phyloP scores from a whole-genome alignment of 2,888 invertebrate species.

The Nebria brevicollis region DNA sequence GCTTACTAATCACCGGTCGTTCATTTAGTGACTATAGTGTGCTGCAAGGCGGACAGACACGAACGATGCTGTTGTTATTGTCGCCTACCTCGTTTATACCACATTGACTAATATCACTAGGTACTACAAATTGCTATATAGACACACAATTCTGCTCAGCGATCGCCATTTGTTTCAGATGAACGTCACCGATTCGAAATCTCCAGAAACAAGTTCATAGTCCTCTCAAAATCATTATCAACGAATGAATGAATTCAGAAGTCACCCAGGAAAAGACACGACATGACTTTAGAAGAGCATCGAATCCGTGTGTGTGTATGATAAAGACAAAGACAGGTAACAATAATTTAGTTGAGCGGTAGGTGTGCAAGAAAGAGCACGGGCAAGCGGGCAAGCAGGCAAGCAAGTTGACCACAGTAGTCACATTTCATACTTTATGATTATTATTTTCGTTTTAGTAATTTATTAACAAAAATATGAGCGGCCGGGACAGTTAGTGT shows the following conservation, averaged over 20 bases:
- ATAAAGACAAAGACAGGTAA: not conserved
- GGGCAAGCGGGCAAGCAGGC: too few species aligned
- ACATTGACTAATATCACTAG: not conserved
- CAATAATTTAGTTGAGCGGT: too few species aligned
- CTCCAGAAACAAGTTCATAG: too few species aligned
- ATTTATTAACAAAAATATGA: constrained; percentile 65
- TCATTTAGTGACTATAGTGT: constrained; percentile 7
- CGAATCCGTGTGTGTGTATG: constrained; percentile 17
- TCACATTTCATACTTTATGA: constrained; percentile 63
- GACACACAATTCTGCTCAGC: not conserved
- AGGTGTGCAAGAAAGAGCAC: too few species aligned
- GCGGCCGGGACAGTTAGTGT: constrained; percentile 61
- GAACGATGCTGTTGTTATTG: constrained; percentile 9
- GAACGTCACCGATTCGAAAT: not conserved
- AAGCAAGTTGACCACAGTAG: constrained; percentile 56
- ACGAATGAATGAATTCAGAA: too few species aligned
- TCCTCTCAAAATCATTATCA: not conserved
- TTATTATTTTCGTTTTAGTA: constrained; percentile 64
- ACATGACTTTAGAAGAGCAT: too few species aligned
- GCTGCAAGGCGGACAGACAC: constrained; percentile 19
- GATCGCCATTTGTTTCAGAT: not conserved
- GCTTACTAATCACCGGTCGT: constrained; percentile 16
- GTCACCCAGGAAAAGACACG: too few species aligned
- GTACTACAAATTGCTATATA: not conserved
- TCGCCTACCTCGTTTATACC: constrained; percentile 9